Evolutionary conservation across 35 echinoderm and acorn worm genomes (phyloP), one percentile per base, ranked within the genome.

Genomic region (Amphiura filiformis): DNA sequence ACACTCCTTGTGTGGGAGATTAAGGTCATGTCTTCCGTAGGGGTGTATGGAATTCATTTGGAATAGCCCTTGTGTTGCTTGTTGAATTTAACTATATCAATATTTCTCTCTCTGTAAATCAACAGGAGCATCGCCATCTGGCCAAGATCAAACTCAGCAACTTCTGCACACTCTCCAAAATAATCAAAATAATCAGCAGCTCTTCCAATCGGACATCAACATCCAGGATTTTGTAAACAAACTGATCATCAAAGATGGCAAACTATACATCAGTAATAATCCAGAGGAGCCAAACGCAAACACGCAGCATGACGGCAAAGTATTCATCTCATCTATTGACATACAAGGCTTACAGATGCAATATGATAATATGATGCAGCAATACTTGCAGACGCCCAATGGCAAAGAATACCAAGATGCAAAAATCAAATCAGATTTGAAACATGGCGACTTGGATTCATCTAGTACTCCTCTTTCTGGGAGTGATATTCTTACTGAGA

Each of bases 311-410:
- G 31, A 56, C 17, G 40, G 23, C 34, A 52, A 31, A 52, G n/a
- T 14, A 84, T 31, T 20, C n/a, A 20, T 84, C 88, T 23, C 49
- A 18, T 37, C n/a, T n/a, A n/a, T 65, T 0, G 57, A 56, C 22
- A 30, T 65, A 41, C 32, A 75, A 36, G 56, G 76, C 15, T 65
- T 94, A 36, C 93, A 94, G 32, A 31, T 78, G 26, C 75, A 57
- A 26, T 87, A 90, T 34, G 88, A 94, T 39, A 83, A 86, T 14
- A 77, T 94, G 14, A 40, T 90, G 39, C 80, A 86, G 34, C 39
- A 87, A 13, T 90, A 90, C 80, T 39, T 87, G 76, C 77, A 57
- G 77, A 91, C 83, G 0, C 77, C 81, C 22, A 86, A 90, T 7
- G 93, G 93, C 5, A 18, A 86, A 65, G 33, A 4, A 26, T 90